Base-by-base conservation (phyloP, 2,888 invertebrate species). In the Apamea monoglypha region DNA sequence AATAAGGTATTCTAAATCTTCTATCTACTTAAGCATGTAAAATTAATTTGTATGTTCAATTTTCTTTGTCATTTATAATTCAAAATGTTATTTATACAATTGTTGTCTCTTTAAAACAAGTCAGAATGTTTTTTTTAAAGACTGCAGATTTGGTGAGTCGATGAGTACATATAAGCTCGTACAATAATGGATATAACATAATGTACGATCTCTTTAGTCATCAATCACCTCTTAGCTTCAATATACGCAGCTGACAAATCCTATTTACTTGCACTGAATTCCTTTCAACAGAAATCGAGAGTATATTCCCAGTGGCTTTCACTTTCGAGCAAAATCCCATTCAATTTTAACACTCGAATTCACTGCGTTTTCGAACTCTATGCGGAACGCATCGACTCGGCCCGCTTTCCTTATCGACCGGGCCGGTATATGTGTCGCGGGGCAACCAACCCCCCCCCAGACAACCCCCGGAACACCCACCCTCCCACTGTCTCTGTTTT, bases 341-440 rank as follows among this genome's bases (percentile, higher is more conserved):
- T 85, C 80, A 74, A 88, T 88, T 89, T 88, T 84, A 88, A 88
- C 89, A 89, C 86, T 81, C 89, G 90, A 91, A 90, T 90, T 89
- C 84, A 89, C 90, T 94, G 94, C 94, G 93, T 91, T 93, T 92
- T 85, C 89, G 87, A 88, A 85, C 85, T 80, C 80, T 84, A 86
- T 89, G 88, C 89, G 93, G 88, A 95, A 94, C 96, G 96, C 96
- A 96, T 95, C 94, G 94, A 91, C 92, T 88, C 92, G 86, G 92
- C 92, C 94, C 92, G 95, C 92, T 92, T 92, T 91, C 85, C 93
- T 92, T 96, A 96, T 96, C 96, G 96, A 96, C 96, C 97, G 94
- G 88, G 88, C 92, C 91, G 93, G 92, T 96, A 95, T 96, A 94
- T 95, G 93, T 96, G 95, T 94, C 96, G 96, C 93, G 91, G 89